phyloP scores from a whole-genome alignment of 37 sponge, comb jelly and placozoan genomes.

The Beroe ovata region DNA sequence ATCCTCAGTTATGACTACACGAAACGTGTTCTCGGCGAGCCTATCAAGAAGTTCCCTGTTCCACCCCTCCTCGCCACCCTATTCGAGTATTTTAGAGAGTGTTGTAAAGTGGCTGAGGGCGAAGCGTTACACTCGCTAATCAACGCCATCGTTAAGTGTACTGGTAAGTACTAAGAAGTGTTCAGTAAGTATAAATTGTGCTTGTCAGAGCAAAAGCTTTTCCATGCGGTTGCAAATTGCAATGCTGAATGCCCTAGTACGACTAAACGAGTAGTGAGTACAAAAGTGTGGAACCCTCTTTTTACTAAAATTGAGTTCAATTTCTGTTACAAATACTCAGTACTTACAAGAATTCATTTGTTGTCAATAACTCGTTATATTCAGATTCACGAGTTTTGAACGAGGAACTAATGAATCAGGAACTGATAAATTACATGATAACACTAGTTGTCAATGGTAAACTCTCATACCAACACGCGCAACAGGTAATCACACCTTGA shows the following conservation, averaged over 20 bases:
- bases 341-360: too few species aligned
- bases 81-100: slow-evolving; percentile 50
- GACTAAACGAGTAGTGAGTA: too few species aligned
- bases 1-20: slow-evolving; percentile 47
- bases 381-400: slow-evolving; percentile 25
- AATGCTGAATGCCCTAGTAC: too few species aligned
- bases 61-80: slow-evolving; percentile 13
- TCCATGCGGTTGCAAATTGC: too few species aligned
- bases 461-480: slow-evolving; percentile 12
- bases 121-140: slow-evolving; percentile 4
- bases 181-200: too few species aligned
- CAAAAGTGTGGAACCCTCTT: too few species aligned
- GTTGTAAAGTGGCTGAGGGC: slow-evolving; percentile 50
- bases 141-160: slow-evolving; percentile 50
- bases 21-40: slow-evolving; percentile 34
- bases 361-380: too few species aligned
- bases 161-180: too few species aligned
- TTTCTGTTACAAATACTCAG: too few species aligned
- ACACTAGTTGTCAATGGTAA: slow-evolving; percentile 24
- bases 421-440: slow-evolving; percentile 44
- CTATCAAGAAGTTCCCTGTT: slow-evolving; percentile 50
- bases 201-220: too few species aligned
- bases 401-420: slow-evolving; percentile 33
- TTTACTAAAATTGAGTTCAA: too few species aligned
- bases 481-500: too few species aligned